Evolutionary conservation across 1,140 invertebrate species (phyloP), one percentile per base, ranked within the genome.

Genomic region (Octopus bimaculoides): DNA sequence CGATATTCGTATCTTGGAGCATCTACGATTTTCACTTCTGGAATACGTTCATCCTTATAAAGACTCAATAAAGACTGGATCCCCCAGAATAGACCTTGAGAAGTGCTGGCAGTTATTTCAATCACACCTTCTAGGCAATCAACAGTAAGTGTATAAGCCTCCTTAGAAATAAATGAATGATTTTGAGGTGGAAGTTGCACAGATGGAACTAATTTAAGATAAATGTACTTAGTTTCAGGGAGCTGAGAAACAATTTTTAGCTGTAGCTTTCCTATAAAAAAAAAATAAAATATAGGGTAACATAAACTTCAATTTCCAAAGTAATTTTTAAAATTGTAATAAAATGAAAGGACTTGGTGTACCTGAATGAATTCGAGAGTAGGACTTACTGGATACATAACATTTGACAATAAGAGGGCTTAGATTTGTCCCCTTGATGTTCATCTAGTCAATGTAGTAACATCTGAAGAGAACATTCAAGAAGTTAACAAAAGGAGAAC

Each of bases 1-100:
- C 89, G 80, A 69, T 87, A 89, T 0, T 77, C 20, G 77, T 82
- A 85, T 56, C 86, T 80, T 6, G 86, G 86, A 52, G 78, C 80
- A 75, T 87, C 86, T 20, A 78, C 54, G 9, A 87, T 66, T 26
- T 41, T 53, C 8, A 77, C 76, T n/a, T 66, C 56, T 5, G 80
- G 81, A 9, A 86, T 77, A 12, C 52, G 54, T n/a, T 73, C 78
- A 20, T 78, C 79, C 52, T 80, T 77, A 10, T 80, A 56, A 52
- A 85, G 71, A 52, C 81, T 81, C 3, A 87, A 71, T 4, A 86
- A 77, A 14, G 83, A 83, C 81, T 87, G 86, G 20, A 85, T 73
- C 6, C 84, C 86, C 78, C 84, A 85, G 78, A 87, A 87, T 12
- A 81, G 79, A n/a, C 85, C 87, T 78, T 75, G 61, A 26, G 81